Evolutionary conservation across 92 coral and sea anemone species (phyloP).

Genomic region (Anthopleura xanthogrammica): DNA sequence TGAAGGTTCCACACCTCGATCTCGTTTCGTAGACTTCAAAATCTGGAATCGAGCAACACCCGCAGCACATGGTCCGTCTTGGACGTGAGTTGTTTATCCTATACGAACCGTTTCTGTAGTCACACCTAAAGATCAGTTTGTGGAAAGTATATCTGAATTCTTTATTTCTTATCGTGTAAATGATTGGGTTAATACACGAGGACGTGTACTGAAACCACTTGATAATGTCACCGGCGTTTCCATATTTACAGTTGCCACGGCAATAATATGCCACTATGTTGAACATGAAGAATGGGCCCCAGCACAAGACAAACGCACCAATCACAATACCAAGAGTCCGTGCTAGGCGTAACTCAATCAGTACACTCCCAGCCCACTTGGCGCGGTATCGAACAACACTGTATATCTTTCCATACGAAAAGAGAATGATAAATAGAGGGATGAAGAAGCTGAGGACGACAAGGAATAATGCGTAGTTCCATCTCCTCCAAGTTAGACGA

Average conservation of each 20-base stretch:
- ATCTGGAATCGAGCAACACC: constrained; percentile 55
- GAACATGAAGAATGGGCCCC: constrained; percentile 80
- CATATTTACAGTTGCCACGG: constrained; percentile 17
- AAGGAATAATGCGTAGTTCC: constrained; percentile 62
- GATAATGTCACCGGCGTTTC: constrained; percentile 32
- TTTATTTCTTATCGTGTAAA: constrained; percentile 78
- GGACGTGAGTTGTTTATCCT: constrained; percentile 34
- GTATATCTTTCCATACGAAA: constrained; percentile 71
- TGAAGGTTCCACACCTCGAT: constrained; percentile 55
- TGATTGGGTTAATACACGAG: constrained; percentile 72
- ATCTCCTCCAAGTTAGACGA: constrained; percentile 24
- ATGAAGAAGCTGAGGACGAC: constrained; percentile 65
- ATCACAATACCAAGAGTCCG: constrained; percentile 86
- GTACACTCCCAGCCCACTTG: constrained; percentile 84
- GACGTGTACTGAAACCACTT: constrained; percentile 78
- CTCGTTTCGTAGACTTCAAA: constrained; percentile 48
- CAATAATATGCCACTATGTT: constrained; percentile 65
- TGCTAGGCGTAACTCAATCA: constrained; percentile 80
- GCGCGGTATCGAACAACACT: constrained; percentile 76
- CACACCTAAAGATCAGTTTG: constrained; percentile 69
- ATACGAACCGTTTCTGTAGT: constrained; percentile 67
- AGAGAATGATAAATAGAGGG: constrained; percentile 58
- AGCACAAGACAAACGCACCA: constrained; percentile 80
- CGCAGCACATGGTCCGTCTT: constrained; percentile 31
- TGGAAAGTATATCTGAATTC: constrained; percentile 83